Evolutionary conservation across 2,888 invertebrate genomes (phyloP), one percentile per base, ranked within the genome.

Genomic region (Andrena flavipes): DNA sequence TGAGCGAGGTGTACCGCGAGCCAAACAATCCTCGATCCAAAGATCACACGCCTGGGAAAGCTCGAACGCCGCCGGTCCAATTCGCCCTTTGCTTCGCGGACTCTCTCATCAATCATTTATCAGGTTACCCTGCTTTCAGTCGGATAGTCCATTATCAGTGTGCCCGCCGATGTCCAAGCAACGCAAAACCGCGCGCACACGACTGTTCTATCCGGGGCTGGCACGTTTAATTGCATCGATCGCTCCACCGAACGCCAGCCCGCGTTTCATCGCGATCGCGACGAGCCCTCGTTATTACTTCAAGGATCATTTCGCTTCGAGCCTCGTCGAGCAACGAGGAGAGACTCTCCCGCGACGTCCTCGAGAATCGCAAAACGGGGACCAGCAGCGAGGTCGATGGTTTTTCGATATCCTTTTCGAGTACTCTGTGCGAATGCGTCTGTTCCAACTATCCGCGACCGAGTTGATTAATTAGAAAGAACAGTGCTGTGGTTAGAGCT

Each of bases 61-160:
- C 23, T 30, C 49, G 35, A n/a, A 20, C 13, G 33, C 30, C 10
- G 20, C n/a, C 30, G 2, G 3, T 60, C 30, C 33, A 23, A 51
- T 23, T 16, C 48, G 23, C 16, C 49, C 16, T 54, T 59, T 35
- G 42, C 20, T 10, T 10, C 56, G 5, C 49, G 60, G 51, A 26
- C 72, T 23, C 64, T 42, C 64, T 75, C 71, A 70, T 76, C 76
- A 48, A 76, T 80, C 76, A 76, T 80, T 76, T 76, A 76, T 80
- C 80, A 80, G 73, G 23, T 70, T 70, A 59, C 70, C 42, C 30
- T 1, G 42, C 51, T n/a, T 13, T 30, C 35, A 54, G 26, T n/a
- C 65, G 65, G 48, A 67, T 33, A 30, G 74, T 48, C 74, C 74
- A 74, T 73, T 65, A 74, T 67, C 74, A n/a, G 56, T 16, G 74